Evolutionary conservation across 2,113 vertebrate genomes (phyloP).

Genomic region (Recurvirostra avosetta): DNA sequence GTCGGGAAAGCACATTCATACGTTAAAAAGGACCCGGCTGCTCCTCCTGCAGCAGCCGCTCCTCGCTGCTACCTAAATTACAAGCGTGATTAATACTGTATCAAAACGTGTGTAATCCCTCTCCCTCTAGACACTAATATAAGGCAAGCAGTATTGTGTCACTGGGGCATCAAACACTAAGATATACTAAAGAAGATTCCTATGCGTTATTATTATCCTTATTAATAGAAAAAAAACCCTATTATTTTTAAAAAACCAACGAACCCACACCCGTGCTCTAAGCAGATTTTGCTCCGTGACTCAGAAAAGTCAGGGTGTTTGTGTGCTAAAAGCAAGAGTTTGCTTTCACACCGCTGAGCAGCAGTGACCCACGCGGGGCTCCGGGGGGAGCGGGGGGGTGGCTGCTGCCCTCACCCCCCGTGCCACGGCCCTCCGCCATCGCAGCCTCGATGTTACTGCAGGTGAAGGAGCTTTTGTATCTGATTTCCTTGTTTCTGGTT

Average conservation of each 20-base stretch:
- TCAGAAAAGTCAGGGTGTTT: not conserved
- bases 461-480: constrained; percentile 49
- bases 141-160: constrained; percentile 69
- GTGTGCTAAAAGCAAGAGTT: not conserved
- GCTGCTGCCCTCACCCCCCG: not conserved
- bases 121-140: constrained; percentile 48
- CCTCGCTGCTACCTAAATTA: constrained; percentile 29
- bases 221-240: constrained; percentile 14
- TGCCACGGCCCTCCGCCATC: not conserved
- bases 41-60: not conserved
- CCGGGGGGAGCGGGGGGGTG: not conserved
- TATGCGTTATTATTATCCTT: not conserved
- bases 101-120: constrained; percentile 38
- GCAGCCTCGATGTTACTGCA: not conserved
- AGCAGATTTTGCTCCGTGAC: not conserved
- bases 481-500: constrained; percentile 32
- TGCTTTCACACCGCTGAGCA: not conserved
- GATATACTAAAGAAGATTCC: constrained; percentile 29
- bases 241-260: not conserved
- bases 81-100: constrained; percentile 32
- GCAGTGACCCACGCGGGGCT: not conserved
- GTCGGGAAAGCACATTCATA: constrained; percentile 53
- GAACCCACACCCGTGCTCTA: not conserved
- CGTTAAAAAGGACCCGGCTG: constrained; percentile 12
- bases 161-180: constrained; percentile 38